phyloP scores from a whole-genome alignment of 1,140 invertebrate species.

The Drosophila tsacasi region DNA sequence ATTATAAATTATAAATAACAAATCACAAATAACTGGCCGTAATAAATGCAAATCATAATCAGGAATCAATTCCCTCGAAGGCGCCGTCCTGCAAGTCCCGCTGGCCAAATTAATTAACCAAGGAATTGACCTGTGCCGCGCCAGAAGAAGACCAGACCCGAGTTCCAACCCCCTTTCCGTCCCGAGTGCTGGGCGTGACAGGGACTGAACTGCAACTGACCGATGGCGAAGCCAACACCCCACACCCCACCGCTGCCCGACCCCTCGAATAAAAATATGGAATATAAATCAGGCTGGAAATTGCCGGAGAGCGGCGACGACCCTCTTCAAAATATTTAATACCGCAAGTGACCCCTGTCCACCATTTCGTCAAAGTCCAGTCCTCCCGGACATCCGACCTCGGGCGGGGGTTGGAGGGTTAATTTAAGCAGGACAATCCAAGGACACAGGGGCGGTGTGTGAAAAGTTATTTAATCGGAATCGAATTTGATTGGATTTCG shows the following conservation, averaged over 20 bases:
- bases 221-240: conserved; percentile 4
- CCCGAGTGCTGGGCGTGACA: conserved; percentile 68
- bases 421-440: background rate
- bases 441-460: background rate
- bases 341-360: conserved; percentile 80
- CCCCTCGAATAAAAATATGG: conserved; percentile 9
- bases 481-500: background rate
- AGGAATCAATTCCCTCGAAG: conserved; percentile 31
- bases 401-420: conserved; percentile 2
- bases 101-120: conserved; percentile 58
- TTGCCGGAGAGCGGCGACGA: conserved; percentile 51
- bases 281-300: conserved; percentile 73
- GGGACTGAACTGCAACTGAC: conserved; percentile 30
- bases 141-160: no score
- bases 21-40: conserved; percentile 26
- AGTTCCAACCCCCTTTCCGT: conserved; percentile 12
- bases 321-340: conserved; percentile 83
- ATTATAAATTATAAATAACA: conserved; percentile 1
- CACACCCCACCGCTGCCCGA: background rate
- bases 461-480: background rate
- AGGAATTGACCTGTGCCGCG: conserved; percentile 29
- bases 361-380: conserved; percentile 64
- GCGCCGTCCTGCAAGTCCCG: conserved; percentile 11
- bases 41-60: conserved; percentile 67
- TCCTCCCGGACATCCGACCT: conserved; percentile 11